phyloP scores from a whole-genome alignment of 1,140 invertebrate genomes.

The Babylonia areolata region DNA sequence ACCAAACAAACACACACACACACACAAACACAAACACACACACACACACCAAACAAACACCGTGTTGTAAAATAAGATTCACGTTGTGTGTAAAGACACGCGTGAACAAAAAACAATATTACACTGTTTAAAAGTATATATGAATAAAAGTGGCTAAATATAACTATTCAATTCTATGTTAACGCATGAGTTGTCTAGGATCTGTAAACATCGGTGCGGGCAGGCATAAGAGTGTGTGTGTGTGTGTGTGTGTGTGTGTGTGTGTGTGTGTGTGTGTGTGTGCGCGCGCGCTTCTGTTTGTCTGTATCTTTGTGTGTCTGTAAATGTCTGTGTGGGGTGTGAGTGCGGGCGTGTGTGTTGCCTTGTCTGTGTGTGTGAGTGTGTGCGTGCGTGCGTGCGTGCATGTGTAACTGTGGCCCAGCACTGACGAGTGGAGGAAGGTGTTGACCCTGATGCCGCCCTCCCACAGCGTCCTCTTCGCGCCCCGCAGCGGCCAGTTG shows the following conservation, averaged over 20 bases:
- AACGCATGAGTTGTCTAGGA: too few relatives aligned
- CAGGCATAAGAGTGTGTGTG: too few relatives aligned
- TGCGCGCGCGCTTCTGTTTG: too few relatives aligned
- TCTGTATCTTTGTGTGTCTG: too few relatives aligned
- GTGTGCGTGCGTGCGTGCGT: neutral
- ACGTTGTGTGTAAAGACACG: too few relatives aligned
- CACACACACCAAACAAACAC: neutral
- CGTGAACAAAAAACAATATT: too few relatives aligned
- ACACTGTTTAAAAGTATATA: too few relatives aligned
- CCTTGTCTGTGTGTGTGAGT: neutral
- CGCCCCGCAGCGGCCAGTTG: constrained; percentile 33
- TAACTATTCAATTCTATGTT: too few relatives aligned
- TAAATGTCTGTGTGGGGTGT: neutral
- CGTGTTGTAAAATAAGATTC: neutral
- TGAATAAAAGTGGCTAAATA: too few relatives aligned
- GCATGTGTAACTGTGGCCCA: neutral
- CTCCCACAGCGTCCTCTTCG: constrained; percentile 31
- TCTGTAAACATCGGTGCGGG: too few relatives aligned
- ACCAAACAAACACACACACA: neutral
- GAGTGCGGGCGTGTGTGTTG: neutral
- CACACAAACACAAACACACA: neutral
- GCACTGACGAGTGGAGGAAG: constrained; percentile 26
- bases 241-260: too few relatives aligned
- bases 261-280: too few relatives aligned
- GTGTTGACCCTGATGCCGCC: constrained; percentile 49